Percentiles rank a stretch among this genome's conserved stretches.
These are phyloP conservation scores for Plagodis dolabraria DNA, from an alignment of 2,888 invertebrate genomes.

Conservation along the genomic window DNA sequence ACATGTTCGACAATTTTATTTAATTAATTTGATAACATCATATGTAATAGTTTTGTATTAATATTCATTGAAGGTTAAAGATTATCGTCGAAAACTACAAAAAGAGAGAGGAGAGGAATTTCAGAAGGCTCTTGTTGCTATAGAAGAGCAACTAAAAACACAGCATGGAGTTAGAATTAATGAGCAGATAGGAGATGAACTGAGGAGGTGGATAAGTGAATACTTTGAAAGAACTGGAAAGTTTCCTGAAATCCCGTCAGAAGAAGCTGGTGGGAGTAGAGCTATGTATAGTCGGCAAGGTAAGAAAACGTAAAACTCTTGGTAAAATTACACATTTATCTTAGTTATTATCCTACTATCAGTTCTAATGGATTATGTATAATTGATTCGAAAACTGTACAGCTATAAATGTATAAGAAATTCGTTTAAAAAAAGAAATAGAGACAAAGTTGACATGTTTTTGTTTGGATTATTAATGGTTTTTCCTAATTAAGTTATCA, in stretches of 20 bases:
- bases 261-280: constrained; percentile 95
- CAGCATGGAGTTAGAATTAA: constrained; percentile 91
- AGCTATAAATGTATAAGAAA: too few species aligned
- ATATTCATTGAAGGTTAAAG: constrained; percentile 62
- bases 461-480: too few species aligned
- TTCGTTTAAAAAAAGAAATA: neutral
- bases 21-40: too few species aligned
- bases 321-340: neutral
- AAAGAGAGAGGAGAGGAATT: constrained; percentile 88
- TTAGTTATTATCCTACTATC: neutral
- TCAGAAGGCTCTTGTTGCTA: constrained; percentile 86
- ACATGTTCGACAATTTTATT: too few species aligned
- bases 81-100: constrained; percentile 87
- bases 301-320: constrained; percentile 37
- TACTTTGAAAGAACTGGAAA: constrained; percentile 92
- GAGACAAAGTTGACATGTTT: too few species aligned
- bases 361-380: neutral
- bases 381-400: too few species aligned
- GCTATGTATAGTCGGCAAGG: constrained; percentile 92
- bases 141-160: constrained; percentile 87
- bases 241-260: constrained; percentile 96
- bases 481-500: too few species aligned
- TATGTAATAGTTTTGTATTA: too few species aligned
- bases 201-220: constrained; percentile 94
- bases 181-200: constrained; percentile 94